Evolutionary conservation across 2,888 invertebrate species (phyloP), one percentile per base, ranked within the genome.

Genomic region (Caenorhabditis sp.): DNA sequence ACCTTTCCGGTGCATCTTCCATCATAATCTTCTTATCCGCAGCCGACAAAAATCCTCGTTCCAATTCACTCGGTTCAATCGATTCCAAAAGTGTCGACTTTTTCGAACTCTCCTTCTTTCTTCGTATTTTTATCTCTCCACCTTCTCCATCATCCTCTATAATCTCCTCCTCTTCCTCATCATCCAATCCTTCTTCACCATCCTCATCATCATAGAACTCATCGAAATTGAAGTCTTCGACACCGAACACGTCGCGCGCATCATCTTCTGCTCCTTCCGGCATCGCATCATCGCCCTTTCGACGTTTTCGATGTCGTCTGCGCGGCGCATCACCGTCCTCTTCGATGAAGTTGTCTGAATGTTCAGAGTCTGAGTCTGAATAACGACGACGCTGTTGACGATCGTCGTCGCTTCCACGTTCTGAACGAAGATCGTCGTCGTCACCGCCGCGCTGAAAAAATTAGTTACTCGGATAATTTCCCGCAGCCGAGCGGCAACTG

Each of bases 231-330:
- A 97, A 97, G 88, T 97, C 97, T 26, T 87, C 85, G n/a, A 97
- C 95, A 31, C 97, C 99, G 88, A 99, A 99, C 80, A 97, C 95
- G 88, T 99, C 97, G 89, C 97, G 96, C 63, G 97, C 99, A 89
- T 97, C 95, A 21, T 85, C 84, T 36, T 84, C 78, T 8, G 83
- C 83, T 14, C 76, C 76, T 61, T 76, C 76, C 8, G 77, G 77
- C 23, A 80, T 63, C 52, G 69, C 50, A 26, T 73, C 64, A 53
- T 80, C 72, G 10, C 63, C 21, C 17, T 49, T 61, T 12, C 62
- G 59, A 56, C 67, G 70, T 27, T 63, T 65, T 59, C 57, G 69
- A 23, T 63, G 60, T n/a, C 57, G 65, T 12, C 78, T 69, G 8
- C 67, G 62, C 12, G 70, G 61, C 0, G 57, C 61, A 4, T 63